Percentiles rank a stretch among this genome's conserved stretches.
phyloP scores from a whole-genome alignment of 2,797 vertebrate species.

The Peromyscus nudipes region DNA sequence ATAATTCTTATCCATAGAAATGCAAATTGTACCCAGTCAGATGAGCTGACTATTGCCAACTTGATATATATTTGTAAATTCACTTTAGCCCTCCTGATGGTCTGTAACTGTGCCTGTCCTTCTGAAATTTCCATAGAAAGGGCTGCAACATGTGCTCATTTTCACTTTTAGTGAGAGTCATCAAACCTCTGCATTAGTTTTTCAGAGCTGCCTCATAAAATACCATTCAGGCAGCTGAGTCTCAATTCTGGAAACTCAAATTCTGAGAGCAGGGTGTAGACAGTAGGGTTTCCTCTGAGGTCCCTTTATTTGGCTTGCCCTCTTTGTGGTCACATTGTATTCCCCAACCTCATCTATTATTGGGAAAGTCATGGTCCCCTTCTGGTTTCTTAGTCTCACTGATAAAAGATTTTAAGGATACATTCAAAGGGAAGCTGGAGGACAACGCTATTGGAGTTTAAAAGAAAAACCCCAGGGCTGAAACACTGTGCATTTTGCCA shows the following conservation, averaged over 20 bases:
- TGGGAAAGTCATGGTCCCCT: not conserved
- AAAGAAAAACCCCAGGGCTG: not conserved
- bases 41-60: not conserved
- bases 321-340: not conserved
- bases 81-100: slow-evolving; percentile 4
- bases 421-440: not conserved
- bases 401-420: not conserved
- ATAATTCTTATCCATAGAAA: slow-evolving; percentile 46
- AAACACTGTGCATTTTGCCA: not conserved
- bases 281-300: not conserved
- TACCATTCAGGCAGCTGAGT: not conserved
- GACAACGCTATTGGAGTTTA: not conserved
- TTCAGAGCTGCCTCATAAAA: not conserved
- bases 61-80: slow-evolving; percentile 36
- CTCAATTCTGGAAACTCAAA: not conserved
- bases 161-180: not conserved
- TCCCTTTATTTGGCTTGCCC: not conserved
- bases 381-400: not conserved
- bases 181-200: not conserved
- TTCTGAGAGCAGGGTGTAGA: not conserved
- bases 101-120: not conserved
- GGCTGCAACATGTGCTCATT: not conserved
- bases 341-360: not conserved
- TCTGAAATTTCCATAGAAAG: slow-evolving; percentile 16
- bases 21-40: slow-evolving; percentile 8